phyloP scores from a whole-genome alignment of 2,797 vertebrate genomes.

The Sternotherus odoratus region DNA sequence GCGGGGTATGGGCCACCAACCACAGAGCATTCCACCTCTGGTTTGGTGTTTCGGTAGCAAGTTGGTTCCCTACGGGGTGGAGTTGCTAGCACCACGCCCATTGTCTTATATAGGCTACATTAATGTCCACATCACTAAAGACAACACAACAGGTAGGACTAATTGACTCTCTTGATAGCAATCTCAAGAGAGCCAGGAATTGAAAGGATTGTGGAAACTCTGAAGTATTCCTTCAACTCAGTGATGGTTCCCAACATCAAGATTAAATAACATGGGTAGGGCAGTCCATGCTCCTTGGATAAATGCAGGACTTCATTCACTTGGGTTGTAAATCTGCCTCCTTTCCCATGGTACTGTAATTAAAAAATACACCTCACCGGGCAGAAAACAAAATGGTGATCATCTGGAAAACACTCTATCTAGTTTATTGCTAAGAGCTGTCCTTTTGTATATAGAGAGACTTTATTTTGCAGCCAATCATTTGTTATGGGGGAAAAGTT shows the following conservation, averaged over 20 bases:
- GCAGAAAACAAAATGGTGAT: neutral
- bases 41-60: too few species aligned
- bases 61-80: too few species aligned
- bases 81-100: too few species aligned
- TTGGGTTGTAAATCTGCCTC: neutral
- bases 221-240: neutral
- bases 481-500: neutral
- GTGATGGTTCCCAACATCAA: neutral
- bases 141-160: fast-evolving
- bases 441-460: neutral
- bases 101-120: neutral
- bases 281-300: neutral
- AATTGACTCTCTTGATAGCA: neutral
- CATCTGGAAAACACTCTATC: neutral
- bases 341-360: neutral
- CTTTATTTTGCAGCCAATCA: neutral
- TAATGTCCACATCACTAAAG: neutral
- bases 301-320: neutral
- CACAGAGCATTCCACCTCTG: too few species aligned
- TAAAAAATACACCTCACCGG: neutral
- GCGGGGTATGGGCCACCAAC: too few species aligned
- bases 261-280: neutral
- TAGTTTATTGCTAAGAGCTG: neutral
- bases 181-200: neutral
- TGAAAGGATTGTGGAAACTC: neutral